Conservation (phyloP, 2,888 invertebrate species). For the Tholera decimalis region DNA sequence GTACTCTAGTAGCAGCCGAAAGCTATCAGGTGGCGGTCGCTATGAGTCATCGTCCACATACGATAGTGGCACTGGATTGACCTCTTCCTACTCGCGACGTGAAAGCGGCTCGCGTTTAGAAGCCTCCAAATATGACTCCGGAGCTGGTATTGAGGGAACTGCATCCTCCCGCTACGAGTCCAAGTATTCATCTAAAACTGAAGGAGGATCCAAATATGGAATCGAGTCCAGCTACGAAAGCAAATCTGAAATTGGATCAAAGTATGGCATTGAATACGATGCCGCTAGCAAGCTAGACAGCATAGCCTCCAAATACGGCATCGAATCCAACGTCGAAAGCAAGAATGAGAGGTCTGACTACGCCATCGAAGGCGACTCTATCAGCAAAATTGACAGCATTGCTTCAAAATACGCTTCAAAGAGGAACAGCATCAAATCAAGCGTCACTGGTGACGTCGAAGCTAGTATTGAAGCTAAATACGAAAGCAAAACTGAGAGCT, state of each 20-base stretch:
- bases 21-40: slow-evolving; percentile 81
- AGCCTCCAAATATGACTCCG: slow-evolving; percentile 77
- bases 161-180: slow-evolving; percentile 83
- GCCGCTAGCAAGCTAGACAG: slow-evolving; percentile 69
- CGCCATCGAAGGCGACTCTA: slow-evolving; percentile 60
- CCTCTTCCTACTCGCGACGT: slow-evolving; percentile 81
- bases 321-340: slow-evolving; percentile 71
- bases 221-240: slow-evolving; percentile 78
- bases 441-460: slow-evolving; percentile 73
- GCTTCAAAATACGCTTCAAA: slow-evolving; percentile 72
- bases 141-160: slow-evolving; percentile 79
- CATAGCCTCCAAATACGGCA: slow-evolving; percentile 80
- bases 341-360: slow-evolving; percentile 66
- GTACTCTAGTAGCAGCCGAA: slow-evolving; percentile 86
- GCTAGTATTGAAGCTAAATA: slow-evolving; percentile 64
- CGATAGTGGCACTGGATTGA: slow-evolving; percentile 75
- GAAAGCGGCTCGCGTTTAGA: slow-evolving; percentile 84
- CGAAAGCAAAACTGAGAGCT: slow-evolving; percentile 61
- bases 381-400: slow-evolving; percentile 67
- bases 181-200: slow-evolving; percentile 77
- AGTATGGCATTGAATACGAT: slow-evolving; percentile 76
- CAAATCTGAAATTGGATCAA: slow-evolving; percentile 76
- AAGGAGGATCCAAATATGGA: slow-evolving; percentile 69
- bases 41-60: slow-evolving; percentile 83
- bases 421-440: slow-evolving; percentile 70